phyloP scores from a whole-genome alignment of 37 sponge, comb jelly and placozoan species.

The Hormiphora californensis region DNA sequence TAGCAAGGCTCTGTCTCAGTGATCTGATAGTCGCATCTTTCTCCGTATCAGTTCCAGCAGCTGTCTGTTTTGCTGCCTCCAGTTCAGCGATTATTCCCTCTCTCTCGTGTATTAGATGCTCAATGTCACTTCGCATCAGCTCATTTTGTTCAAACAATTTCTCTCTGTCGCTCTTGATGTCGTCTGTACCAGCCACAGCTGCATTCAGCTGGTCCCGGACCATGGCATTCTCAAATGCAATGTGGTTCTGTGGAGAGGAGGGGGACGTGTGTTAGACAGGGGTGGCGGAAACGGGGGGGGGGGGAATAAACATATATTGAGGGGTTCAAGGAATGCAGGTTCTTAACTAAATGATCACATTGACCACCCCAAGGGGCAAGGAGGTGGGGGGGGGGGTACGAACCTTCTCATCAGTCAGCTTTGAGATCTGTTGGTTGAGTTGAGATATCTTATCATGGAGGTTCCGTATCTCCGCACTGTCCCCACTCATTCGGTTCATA shows the following conservation, averaged over 20 bases:
- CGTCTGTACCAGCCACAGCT: neutral
- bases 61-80: neutral
- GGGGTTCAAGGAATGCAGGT: too few relatives aligned
- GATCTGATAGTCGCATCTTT: slow-evolving; percentile 1
- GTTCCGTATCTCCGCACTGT: neutral
- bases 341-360: too few relatives aligned
- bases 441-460: slow-evolving; percentile 21
- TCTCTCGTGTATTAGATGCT: slow-evolving; percentile 19
- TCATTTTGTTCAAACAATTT: slow-evolving; percentile 28
- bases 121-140: slow-evolving; percentile 47
- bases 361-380: too few relatives aligned
- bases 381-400: too few relatives aligned
- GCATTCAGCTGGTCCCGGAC: slow-evolving; percentile 42
- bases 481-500: slow-evolving; percentile 3
- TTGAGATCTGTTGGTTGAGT: neutral
- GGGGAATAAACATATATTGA: too few relatives aligned
- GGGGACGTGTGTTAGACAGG: too few relatives aligned
- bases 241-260: slow-evolving; percentile 54
- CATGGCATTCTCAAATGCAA: slow-evolving; percentile 52
- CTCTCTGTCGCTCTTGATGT: slow-evolving; percentile 19
- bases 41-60: slow-evolving; percentile 4
- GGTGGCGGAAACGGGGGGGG: too few relatives aligned
- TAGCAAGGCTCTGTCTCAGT: neutral
- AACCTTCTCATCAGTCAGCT: slow-evolving; percentile 32
- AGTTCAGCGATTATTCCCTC: slow-evolving; percentile 26